These are phyloP conservation scores for Ormyrus pomaceus DNA, from an alignment of 2,888 invertebrate genomes.

Conservation along the genomic window DNA sequence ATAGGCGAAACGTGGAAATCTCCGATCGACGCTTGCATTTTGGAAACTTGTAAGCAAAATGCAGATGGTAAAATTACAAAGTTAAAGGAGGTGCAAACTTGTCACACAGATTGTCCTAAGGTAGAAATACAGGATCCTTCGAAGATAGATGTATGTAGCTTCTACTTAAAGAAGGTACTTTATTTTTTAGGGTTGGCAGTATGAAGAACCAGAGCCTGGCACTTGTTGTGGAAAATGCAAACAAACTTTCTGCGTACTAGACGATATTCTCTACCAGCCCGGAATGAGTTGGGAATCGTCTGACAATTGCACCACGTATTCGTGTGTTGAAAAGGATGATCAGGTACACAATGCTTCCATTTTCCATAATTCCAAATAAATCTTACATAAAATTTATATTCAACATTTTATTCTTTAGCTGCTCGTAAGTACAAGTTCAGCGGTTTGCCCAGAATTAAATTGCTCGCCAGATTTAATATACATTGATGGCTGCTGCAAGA, in stretches of 20 bases:
- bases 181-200: slow-evolving; percentile 71
- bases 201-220: slow-evolving; percentile 64
- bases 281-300: slow-evolving; percentile 80
- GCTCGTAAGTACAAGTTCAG: slow-evolving; percentile 64
- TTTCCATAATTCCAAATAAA: too few species aligned
- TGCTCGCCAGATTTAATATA: slow-evolving; percentile 80
- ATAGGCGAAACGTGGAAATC: slow-evolving; percentile 78
- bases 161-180: neutral
- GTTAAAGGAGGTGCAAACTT: slow-evolving; percentile 74
- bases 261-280: slow-evolving; percentile 76
- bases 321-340: slow-evolving; percentile 74
- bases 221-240: slow-evolving; percentile 83
- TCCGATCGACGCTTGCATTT: slow-evolving; percentile 77
- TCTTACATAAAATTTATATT: neutral
- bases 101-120: slow-evolving; percentile 76
- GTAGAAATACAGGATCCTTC: slow-evolving; percentile 56
- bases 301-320: slow-evolving; percentile 82
- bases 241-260: slow-evolving; percentile 79
- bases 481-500: slow-evolving; percentile 82
- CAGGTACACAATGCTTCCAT: slow-evolving; percentile 52
- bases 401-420: slow-evolving; percentile 46
- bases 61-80: slow-evolving; percentile 75
- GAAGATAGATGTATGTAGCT: neutral
- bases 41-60: slow-evolving; percentile 76
- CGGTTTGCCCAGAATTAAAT: slow-evolving; percentile 81